A percentile compares a stretch with the other conserved stretches of the same genome.
These are phyloP conservation scores for Tortrix viridana DNA, from an alignment of 2,888 invertebrate genomes.

Conservation along the genomic window DNA sequence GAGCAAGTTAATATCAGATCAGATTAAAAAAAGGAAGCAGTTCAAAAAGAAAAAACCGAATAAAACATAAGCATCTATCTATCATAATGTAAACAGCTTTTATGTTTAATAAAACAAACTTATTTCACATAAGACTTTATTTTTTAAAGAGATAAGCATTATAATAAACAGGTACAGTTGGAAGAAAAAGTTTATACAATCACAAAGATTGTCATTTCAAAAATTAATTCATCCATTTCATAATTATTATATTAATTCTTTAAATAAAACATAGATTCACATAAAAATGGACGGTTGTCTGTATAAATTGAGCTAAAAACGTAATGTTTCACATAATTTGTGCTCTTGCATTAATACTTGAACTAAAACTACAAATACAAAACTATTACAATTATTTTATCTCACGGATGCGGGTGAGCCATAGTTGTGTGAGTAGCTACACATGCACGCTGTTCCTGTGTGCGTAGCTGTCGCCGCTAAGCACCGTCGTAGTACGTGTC, in stretches of 20 bases:
- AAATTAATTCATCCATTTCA: slow-evolving; percentile 1
- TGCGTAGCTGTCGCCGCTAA: too few relatives aligned
- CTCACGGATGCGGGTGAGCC: too few relatives aligned
- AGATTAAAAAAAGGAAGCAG: slow-evolving; percentile 76
- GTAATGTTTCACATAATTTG: too few relatives aligned
- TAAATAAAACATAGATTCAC: background rate
- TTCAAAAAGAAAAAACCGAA: slow-evolving; percentile 68
- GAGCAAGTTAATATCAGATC: slow-evolving; percentile 74
- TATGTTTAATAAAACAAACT: slow-evolving; percentile 46
- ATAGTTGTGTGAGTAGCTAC: too few relatives aligned
- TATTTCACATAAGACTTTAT: slow-evolving; percentile 49
- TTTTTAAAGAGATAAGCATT: slow-evolving; percentile 28
- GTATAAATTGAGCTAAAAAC: background rate
- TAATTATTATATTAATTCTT: too few relatives aligned
- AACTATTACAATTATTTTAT: too few relatives aligned
- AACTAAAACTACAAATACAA: too few relatives aligned
- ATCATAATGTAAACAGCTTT: slow-evolving; percentile 31
- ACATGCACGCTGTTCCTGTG: too few relatives aligned
- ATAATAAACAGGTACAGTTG: slow-evolving; percentile 33
- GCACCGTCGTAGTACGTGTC: too few relatives aligned
- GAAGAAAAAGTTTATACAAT: slow-evolving; percentile 23
- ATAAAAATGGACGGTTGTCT: slow-evolving; percentile 33
- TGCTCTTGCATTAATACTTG: too few relatives aligned
- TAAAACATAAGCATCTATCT: slow-evolving; percentile 49
- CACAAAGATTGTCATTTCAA: slow-evolving; percentile 6